Percentiles rank a stretch among this genome's conserved stretches.
phyloP scores from a whole-genome alignment of 2,113 vertebrate genomes.

The Setophaga petechia region DNA sequence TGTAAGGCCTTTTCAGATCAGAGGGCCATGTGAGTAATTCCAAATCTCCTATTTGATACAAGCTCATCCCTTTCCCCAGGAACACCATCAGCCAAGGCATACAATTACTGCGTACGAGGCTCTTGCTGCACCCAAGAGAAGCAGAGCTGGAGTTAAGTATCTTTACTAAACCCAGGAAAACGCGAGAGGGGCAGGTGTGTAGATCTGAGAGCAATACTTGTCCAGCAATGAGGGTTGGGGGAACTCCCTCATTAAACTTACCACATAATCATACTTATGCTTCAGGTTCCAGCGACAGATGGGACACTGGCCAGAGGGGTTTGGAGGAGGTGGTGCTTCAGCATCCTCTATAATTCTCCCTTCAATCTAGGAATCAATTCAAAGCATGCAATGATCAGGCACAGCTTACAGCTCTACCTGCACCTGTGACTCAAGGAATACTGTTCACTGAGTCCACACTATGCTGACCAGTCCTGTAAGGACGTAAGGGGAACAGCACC shows the following conservation, averaged over 20 bases:
- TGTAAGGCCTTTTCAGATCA: neutral
- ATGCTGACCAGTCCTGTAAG: rapidly evolving
- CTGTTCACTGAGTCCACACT: neutral
- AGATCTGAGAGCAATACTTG: neutral
- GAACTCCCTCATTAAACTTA: constrained; percentile 67
- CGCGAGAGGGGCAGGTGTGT: rapidly evolving
- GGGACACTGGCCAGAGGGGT: constrained; percentile 90
- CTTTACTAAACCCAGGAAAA: neutral
- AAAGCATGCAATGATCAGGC: neutral
- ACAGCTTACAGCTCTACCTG: neutral
- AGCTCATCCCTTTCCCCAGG: neutral
- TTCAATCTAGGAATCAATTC: constrained; percentile 82
- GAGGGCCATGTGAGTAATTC: neutral
- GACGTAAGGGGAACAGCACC: neutral
- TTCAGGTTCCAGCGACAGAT: constrained; percentile 98
- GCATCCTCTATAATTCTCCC: constrained; percentile 73
- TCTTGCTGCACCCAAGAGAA: neutral
- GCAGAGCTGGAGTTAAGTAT: neutral
- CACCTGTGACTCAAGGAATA: neutral
- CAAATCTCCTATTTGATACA: neutral
- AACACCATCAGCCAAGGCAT: neutral
- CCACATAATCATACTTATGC: constrained; percentile 90
- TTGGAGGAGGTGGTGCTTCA: constrained; percentile 82
- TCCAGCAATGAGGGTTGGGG: neutral
- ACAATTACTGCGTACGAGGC: neutral